Base-by-base conservation (phyloP, 35 echinoderm and acorn worm species). In the Strongylocentrotus purpuratus region DNA sequence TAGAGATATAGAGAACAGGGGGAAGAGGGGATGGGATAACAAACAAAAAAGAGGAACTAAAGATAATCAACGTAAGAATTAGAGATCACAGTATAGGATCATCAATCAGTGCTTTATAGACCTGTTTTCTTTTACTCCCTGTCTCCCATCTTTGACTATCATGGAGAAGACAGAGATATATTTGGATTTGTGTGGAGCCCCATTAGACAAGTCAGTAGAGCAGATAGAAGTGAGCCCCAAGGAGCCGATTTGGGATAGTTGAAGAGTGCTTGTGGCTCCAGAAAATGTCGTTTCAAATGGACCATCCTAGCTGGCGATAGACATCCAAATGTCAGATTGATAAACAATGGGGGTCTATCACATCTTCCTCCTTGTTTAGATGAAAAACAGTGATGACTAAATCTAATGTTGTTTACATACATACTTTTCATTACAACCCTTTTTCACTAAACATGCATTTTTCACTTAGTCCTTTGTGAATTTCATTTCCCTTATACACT, bases 201-300 rank as follows among this genome's bases (percentile, higher is more conserved):
- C 89, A 28, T 91, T 45, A 41, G 41, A 46, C 65, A 78, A 78
- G 20, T n/a, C 65, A 78, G 25, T n/a, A 22, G 20, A 78, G 65
- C 65, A n/a, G 65, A 78, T n/a, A 22, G 65, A 78, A 78, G 65
- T 28, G 65, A 28, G 65, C 65, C 65, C 65, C 65, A 7, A 78
- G 65, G 65, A 78, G 18, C 65, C 28, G 65, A 78, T 78, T 78
- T 78, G 65, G 65, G 65, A 78, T 28, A 78, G 65, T 78, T 28
- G 25, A 78, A 28, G 65, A 5, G 65, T 78, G 65, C 65, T 78
- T 22, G 20, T 28, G 65, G 65, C 65, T 78, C 65, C 65, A 78
- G 22, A 78, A 78, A 78, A 78, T 78, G 65, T 78, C 65, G 20
- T 78, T 78, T 78, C 65, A 78, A 78, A 78, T 78, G 65, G 65